Base-by-base conservation (phyloP, 2,797 vertebrate genomes). In the Notoglanidium macrostoma region DNA sequence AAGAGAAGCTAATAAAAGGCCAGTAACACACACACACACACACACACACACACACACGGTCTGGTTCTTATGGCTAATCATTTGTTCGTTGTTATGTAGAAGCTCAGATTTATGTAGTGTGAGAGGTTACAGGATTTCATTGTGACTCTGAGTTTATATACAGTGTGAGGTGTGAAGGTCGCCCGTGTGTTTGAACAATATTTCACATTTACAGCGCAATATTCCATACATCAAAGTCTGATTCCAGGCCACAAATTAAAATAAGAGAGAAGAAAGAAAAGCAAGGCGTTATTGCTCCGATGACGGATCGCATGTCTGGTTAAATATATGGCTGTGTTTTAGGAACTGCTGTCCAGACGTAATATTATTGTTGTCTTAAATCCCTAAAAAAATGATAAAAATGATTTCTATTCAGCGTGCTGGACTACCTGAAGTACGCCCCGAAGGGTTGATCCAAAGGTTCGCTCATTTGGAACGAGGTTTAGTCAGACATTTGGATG, bases 341-440 rank as follows among this genome's bases (percentile, higher is more conserved):
- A 87, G 54, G 67, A 72, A 46, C n/a, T 59, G 73, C 17, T 61
- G 51, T 87, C 80, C 86, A 87, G 74, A 86, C 84, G 84, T 88
- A 90, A 89, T 87, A 87, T 88, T 85, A 88, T 90, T 26, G 8
- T 85, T 86, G 84, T 85, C 86, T 88, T 90, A 88, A 85, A 65
- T 87, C 87, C 68, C 81, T 51, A 57, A 86, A 87, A 83, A 68
- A 55, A 26, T 26, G 32, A 67, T 68, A 49, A 83, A 54, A 77
- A 84, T 86, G 49, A 77, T 90, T 86, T 87, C 81, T 81, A 59
- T 61, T 84, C 82, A 11, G n/a, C 26, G 54, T 51, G 32, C 84
- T 70, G 54, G 83, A 86, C 74, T 87, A 87, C 83, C 86, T 86
- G 85, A 87, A 87, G 87, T 83, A 85, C 83, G 81, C 87, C 80